These are phyloP conservation scores for Stegostoma tigrinum DNA, from an alignment of 2,113 vertebrate genomes.

Conservation along the genomic window DNA sequence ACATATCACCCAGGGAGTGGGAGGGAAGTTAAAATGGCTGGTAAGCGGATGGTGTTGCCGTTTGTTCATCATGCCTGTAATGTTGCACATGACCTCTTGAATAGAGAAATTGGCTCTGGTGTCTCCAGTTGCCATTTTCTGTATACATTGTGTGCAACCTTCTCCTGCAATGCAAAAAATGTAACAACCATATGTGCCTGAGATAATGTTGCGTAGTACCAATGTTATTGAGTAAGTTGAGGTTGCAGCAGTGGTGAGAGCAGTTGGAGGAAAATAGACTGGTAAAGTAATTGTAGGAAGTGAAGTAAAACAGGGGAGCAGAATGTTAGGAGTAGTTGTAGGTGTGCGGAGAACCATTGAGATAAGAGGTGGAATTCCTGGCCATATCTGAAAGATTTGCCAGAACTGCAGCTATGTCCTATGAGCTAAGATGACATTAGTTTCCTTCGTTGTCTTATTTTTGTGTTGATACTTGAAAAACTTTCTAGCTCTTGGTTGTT, in stretches of 20 bases:
- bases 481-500: background rate
- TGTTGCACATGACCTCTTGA: background rate
- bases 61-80: background rate
- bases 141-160: background rate
- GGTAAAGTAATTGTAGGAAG: background rate
- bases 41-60: no score
- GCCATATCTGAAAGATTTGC: background rate
- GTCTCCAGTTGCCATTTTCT: background rate
- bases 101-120: background rate
- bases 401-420: background rate
- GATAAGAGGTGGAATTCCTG: background rate
- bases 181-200: background rate
- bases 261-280: background rate
- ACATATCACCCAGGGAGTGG: no score
- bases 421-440: background rate
- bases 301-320: background rate
- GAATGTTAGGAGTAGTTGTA: background rate
- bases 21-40: no score
- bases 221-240: background rate
- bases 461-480: background rate
- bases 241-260: background rate
- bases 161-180: background rate
- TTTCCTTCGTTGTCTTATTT: background rate
- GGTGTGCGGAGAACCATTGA: background rate
- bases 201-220: background rate